Conservation (phyloP, 2,113 vertebrate genomes). For the Callipepla squamata region DNA sequence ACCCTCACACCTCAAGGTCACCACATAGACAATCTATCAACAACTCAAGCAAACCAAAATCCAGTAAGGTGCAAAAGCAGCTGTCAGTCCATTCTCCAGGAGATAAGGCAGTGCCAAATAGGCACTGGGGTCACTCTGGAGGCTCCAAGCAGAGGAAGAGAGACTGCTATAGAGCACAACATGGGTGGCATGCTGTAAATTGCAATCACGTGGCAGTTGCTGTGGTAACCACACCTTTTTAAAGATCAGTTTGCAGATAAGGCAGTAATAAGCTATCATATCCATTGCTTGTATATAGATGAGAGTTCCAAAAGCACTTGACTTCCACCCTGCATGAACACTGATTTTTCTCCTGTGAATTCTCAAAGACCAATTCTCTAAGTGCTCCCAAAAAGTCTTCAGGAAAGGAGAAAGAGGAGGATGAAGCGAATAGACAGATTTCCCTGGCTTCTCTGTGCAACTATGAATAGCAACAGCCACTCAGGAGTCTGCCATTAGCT, state of each 20-base stretch:
- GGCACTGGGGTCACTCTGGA: neutral
- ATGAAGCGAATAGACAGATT: neutral
- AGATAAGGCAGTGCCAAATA: rapidly evolving
- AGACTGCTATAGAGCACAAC: neutral
- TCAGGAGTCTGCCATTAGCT: neutral
- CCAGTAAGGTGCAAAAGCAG: neutral
- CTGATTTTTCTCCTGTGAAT: neutral
- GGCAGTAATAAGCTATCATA: neutral
- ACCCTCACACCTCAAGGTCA: neutral
- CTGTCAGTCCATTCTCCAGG: rapidly evolving
- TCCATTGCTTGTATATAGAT: neutral
- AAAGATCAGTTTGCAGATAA: conserved; percentile 13
- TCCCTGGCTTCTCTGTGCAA: neutral
- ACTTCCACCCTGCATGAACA: neutral
- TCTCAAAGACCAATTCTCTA: neutral
- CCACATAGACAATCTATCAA: neutral
- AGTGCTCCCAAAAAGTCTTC: neutral
- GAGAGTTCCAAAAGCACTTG: neutral
- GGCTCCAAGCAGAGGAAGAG: neutral
- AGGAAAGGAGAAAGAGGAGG: neutral
- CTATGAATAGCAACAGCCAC: neutral
- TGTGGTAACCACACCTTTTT: conserved; percentile 34
- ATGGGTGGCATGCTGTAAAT: neutral
- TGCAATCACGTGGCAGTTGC: conserved; percentile 1
- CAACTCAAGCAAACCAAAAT: neutral